phyloP scores from a whole-genome alignment of 1,140 invertebrate genomes.

The Procambarus clarkii region DNA sequence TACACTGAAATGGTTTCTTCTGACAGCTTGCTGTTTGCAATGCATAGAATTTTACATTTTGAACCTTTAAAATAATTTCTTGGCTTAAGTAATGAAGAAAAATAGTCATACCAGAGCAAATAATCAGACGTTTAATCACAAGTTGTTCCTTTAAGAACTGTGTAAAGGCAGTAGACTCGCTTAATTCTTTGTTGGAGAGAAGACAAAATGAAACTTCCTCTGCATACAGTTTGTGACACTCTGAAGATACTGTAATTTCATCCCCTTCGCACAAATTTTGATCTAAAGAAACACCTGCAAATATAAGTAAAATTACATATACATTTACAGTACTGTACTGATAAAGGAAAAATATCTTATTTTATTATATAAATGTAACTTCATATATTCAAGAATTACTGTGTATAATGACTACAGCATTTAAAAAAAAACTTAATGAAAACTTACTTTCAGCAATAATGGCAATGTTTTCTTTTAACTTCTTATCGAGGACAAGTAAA shows the following conservation, averaged over 20 bases:
- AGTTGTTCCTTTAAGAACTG: constrained; percentile 56
- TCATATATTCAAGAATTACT: neutral
- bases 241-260: constrained; percentile 18
- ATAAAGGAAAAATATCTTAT: neutral
- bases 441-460: constrained; percentile 32
- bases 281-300: constrained; percentile 6
- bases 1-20: constrained; percentile 23
- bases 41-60: constrained; percentile 31
- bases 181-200: constrained; percentile 6
- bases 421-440: too few species aligned
- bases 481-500: constrained; percentile 26
- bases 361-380: neutral
- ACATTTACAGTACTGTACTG: neutral
- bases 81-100: constrained; percentile 56
- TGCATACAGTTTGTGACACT: constrained; percentile 33
- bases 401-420: neutral
- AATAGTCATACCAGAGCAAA: constrained; percentile 9
- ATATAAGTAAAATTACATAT: neutral
- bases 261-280: constrained; percentile 34
- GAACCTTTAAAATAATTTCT: constrained; percentile 31
- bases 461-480: constrained; percentile 26
- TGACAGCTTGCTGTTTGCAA: neutral
- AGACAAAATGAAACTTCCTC: constrained; percentile 28
- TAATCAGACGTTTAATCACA: constrained; percentile 1
- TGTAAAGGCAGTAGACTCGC: constrained; percentile 11